Conservation (phyloP, 1,140 invertebrate species). For the Procambarus clarkii region DNA sequence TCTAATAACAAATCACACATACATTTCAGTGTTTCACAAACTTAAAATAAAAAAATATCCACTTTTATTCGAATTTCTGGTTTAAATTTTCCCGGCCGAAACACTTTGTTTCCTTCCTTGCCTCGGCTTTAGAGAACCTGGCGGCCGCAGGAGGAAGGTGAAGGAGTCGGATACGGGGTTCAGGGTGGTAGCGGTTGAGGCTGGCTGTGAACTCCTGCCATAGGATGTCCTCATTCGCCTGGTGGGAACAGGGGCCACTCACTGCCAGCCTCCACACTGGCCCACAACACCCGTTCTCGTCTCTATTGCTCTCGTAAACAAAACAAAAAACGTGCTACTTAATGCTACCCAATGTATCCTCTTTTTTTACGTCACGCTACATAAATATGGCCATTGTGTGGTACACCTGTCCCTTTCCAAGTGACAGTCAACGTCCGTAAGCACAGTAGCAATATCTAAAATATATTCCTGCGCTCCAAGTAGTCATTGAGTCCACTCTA, state of each 20-base stretch:
- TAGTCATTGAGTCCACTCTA: background rate
- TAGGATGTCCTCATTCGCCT: slow-evolving; percentile 66
- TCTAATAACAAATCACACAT: background rate
- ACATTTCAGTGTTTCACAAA: background rate
- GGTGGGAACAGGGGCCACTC: slow-evolving; percentile 51
- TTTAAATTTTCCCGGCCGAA: background rate
- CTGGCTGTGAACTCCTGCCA: slow-evolving; percentile 48
- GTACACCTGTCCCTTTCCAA: background rate
- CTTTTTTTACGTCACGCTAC: background rate
- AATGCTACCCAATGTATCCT: background rate
- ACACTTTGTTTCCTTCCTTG: background rate
- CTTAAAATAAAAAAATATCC: background rate
- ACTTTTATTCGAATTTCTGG: background rate
- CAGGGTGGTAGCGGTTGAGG: slow-evolving; percentile 26
- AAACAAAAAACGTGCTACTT: background rate
- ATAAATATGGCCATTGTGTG: background rate
- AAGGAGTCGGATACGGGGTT: slow-evolving; percentile 18
- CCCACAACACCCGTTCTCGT: slow-evolving; percentile 10
- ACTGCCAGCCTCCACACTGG: slow-evolving; percentile 31
- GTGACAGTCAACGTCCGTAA: background rate
- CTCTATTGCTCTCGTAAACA: background rate
- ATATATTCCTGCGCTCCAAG: background rate
- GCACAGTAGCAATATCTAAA: background rate
- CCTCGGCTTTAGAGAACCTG: background rate
- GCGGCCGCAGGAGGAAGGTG: background rate